A percentile compares a stretch with the other conserved stretches of the same genome.
Conservation (phyloP, 2,113 vertebrate genomes). For the Hippocampus zosterae region DNA sequence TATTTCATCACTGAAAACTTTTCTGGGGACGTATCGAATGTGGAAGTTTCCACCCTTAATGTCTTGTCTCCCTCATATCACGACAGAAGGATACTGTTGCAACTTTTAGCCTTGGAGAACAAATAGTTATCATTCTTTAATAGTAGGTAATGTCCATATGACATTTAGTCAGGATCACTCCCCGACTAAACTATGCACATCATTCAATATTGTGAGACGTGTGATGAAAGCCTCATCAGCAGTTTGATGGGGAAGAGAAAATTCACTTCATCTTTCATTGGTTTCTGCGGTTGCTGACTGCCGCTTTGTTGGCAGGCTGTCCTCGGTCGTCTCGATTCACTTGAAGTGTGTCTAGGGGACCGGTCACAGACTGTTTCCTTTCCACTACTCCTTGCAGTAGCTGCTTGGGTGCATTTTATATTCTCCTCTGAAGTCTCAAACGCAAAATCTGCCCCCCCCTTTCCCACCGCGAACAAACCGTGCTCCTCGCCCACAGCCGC, state of each 20-base stretch:
- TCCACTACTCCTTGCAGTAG: neutral
- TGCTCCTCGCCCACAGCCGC: slow-evolving; percentile 24
- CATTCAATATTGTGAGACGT: neutral
- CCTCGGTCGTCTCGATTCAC: neutral
- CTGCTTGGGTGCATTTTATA: neutral
- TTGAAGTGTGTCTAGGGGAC: neutral
- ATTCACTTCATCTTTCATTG: slow-evolving; percentile 8
- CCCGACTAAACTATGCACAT: neutral
- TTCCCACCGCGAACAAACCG: slow-evolving; percentile 12
- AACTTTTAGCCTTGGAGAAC: neutral
- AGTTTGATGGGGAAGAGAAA: neutral
- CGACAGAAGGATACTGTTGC: neutral
- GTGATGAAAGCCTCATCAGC: slow-evolving; percentile 9
- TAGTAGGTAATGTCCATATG: neutral
- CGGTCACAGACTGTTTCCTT: slow-evolving; percentile 7
- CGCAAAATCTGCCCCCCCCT: neutral
- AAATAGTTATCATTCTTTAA: neutral
- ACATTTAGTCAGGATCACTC: neutral
- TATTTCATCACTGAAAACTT: neutral
- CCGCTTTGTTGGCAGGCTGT: neutral
- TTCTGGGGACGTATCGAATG: neutral
- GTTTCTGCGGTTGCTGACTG: slow-evolving; percentile 9
- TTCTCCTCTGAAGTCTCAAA: neutral
- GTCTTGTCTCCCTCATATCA: neutral
- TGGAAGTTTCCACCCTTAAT: neutral